Evolutionary conservation across 1,140 invertebrate species (phyloP).

Genomic region (Euborellia annulipes): DNA sequence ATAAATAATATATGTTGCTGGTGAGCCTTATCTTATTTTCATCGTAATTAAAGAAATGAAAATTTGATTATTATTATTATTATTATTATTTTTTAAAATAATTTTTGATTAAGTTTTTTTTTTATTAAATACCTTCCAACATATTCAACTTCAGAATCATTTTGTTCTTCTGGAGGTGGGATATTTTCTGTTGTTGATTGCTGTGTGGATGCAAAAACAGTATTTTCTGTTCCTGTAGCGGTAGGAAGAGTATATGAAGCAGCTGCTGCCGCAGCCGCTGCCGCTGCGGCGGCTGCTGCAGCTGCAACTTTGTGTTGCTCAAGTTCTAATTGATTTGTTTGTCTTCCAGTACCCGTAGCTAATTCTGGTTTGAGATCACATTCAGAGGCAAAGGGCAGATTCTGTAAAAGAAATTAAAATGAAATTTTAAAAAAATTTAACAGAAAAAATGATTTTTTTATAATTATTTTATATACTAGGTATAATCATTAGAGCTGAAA

Average conservation of each 20-base stretch:
- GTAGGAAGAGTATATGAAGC: constrained; percentile 1
- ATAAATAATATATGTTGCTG: too few species aligned
- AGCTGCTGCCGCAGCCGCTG: constrained; percentile 15
- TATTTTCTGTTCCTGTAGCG: constrained; percentile 11
- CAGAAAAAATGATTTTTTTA: too few species aligned
- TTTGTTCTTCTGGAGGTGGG: constrained; percentile 18
- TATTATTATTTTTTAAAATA: too few species aligned
- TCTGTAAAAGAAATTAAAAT: constrained; percentile 32
- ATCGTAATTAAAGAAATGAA: too few species aligned
- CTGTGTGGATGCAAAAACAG: neutral
- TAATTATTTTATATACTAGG: too few species aligned
- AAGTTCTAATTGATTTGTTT: constrained; percentile 19
- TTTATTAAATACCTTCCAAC: constrained; percentile 18
- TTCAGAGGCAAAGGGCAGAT: constrained; percentile 47
- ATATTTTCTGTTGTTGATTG: neutral
- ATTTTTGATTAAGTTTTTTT: too few species aligned
- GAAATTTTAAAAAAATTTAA: too few species aligned
- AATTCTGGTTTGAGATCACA: constrained; percentile 42
- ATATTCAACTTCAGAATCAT: constrained; percentile 31
- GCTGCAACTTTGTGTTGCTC: constrained; percentile 18
- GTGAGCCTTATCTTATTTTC: too few species aligned
- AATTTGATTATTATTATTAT: too few species aligned
- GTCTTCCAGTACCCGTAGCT: constrained; percentile 22
- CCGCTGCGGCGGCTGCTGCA: constrained; percentile 24
- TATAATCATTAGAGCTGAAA: too few species aligned